A percentile compares a stretch with the other conserved stretches of the same genome.
These are phyloP conservation scores for Cyclina sinensis DNA, from an alignment of 1,140 invertebrate genomes.

Conservation along the genomic window DNA sequence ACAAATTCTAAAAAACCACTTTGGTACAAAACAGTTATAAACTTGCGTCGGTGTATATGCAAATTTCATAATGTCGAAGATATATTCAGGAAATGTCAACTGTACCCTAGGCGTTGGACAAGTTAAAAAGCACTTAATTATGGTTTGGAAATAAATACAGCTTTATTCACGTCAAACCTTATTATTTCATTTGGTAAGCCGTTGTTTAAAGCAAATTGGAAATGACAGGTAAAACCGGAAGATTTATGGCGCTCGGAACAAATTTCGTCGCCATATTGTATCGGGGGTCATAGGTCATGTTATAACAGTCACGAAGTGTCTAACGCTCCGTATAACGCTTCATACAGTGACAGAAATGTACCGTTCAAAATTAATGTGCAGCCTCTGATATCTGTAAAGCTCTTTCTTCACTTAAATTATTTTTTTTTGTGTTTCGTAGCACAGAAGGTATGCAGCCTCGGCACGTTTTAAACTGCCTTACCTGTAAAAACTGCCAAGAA, in stretches of 20 bases:
- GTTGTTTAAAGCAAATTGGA: neutral
- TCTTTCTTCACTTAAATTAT: neutral
- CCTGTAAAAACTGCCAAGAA: neutral
- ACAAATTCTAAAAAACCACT: no score
- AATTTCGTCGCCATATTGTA: neutral
- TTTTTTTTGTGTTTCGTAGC: neutral
- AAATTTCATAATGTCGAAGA: no score
- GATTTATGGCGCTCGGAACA: neutral
- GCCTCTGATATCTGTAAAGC: neutral
- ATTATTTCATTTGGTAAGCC: neutral
- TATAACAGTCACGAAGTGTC: slow-evolving; percentile 31
- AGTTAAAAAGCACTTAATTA: no score
- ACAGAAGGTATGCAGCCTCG: neutral
- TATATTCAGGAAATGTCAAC: no score
- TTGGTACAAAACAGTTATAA: no score
- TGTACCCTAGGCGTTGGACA: no score
- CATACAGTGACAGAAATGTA: neutral
- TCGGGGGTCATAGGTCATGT: neutral
- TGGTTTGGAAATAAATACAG: neutral
- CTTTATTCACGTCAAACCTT: neutral
- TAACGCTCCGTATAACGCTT: neutral
- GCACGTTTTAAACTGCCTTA: slow-evolving; percentile 9
- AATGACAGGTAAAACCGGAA: neutral
- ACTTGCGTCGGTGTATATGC: no score
- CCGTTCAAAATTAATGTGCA: neutral